phyloP scores from a whole-genome alignment of 2,888 invertebrate species.

The Lymantria monacha region DNA sequence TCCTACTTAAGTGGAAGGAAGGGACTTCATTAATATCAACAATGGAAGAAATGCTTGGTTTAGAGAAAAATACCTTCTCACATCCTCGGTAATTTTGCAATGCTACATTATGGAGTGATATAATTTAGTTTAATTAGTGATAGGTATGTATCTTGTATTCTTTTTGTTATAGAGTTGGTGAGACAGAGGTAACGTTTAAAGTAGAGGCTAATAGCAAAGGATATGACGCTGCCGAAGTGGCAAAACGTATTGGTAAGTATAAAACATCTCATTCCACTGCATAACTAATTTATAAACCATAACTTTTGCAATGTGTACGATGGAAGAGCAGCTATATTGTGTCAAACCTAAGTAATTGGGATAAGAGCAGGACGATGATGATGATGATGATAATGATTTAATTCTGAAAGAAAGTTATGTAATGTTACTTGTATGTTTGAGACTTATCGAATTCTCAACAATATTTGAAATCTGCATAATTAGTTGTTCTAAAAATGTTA shows the following conservation, averaged over 20 bases:
- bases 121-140: slow-evolving; percentile 3
- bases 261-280: not conserved
- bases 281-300: not conserved
- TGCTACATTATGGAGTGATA: not conserved
- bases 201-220: slow-evolving; percentile 85
- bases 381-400: too few species aligned
- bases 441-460: too few species aligned
- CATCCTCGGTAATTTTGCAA: slow-evolving; percentile 81
- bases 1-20: slow-evolving; percentile 84
- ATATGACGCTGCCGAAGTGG: slow-evolving; percentile 86
- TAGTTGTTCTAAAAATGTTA: too few species aligned
- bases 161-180: slow-evolving; percentile 84
- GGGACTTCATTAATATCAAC: slow-evolving; percentile 87
- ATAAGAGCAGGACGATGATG: too few species aligned
- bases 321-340: too few species aligned
- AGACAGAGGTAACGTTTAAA: slow-evolving; percentile 89
- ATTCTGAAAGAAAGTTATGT: too few species aligned
- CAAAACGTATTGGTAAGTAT: slow-evolving; percentile 84
- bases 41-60: slow-evolving; percentile 86
- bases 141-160: not conserved
- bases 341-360: too few species aligned
- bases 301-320: not conserved
- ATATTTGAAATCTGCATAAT: too few species aligned
- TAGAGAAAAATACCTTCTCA: slow-evolving; percentile 84
- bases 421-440: too few species aligned